phyloP scores from a whole-genome alignment of 1,140 invertebrate species.

The Lepidurus arcticus region DNA sequence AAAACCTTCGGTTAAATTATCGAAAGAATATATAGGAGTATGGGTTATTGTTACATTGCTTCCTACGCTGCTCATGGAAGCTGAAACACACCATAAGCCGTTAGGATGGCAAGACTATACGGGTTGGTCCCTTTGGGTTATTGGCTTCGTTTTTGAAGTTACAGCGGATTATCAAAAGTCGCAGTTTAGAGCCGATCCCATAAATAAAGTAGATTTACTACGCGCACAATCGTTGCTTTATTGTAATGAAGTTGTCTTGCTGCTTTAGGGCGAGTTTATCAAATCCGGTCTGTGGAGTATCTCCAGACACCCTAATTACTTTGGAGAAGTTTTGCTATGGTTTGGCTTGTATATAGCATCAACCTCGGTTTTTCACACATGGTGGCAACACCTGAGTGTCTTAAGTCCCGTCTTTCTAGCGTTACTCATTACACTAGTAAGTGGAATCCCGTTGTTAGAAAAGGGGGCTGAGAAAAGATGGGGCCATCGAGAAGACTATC shows the following conservation, averaged over 20 bases:
- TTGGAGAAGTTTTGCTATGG: slow-evolving; percentile 90
- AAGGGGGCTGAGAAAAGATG: slow-evolving; percentile 41
- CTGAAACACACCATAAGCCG: slow-evolving; percentile 8
- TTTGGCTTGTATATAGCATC: slow-evolving; percentile 89
- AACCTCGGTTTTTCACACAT: slow-evolving; percentile 20
- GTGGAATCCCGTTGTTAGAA: slow-evolving; percentile 44
- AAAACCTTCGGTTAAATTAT: not conserved
- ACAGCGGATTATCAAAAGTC: slow-evolving; percentile 89
- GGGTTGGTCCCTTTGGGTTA: slow-evolving; percentile 72
- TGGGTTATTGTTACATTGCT: slow-evolving; percentile 45
- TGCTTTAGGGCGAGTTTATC: slow-evolving; percentile 41
- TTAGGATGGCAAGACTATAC: slow-evolving; percentile 56
- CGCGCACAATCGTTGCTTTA: not conserved
- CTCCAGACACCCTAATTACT: slow-evolving; percentile 90
- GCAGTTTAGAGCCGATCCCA: slow-evolving; percentile 74
- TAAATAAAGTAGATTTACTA: slow-evolving; percentile 69
- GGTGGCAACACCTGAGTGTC: slow-evolving; percentile 38
- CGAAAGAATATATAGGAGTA: slow-evolving; percentile 34
- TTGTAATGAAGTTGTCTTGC: slow-evolving; percentile 4
- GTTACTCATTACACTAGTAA: slow-evolving; percentile 42
- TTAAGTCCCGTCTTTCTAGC: slow-evolving; percentile 43
- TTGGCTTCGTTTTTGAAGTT: slow-evolving; percentile 77
- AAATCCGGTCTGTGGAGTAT: slow-evolving; percentile 73
- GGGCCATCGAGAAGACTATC: slow-evolving; percentile 42
- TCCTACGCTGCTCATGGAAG: slow-evolving; percentile 45